Evolutionary conservation across 35 echinoderm and acorn worm species (phyloP).

Genomic region (Nesometra sesokonis): DNA sequence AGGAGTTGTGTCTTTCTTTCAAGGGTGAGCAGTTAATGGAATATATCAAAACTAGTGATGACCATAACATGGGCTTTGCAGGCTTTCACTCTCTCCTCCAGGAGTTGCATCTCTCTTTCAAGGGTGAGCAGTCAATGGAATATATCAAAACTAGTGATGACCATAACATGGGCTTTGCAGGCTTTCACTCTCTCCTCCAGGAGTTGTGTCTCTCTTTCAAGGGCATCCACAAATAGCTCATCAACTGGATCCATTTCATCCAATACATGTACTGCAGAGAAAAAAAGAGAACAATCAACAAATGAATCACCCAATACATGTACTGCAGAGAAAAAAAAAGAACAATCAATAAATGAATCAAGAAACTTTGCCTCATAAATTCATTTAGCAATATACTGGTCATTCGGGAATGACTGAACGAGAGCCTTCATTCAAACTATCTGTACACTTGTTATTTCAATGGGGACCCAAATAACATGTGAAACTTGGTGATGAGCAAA

Average conservation of each 20-base stretch:
- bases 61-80: constrained; percentile 12
- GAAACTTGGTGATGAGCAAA: no score
- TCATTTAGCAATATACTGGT: no score
- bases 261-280: constrained; percentile 81
- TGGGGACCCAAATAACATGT: no score
- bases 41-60: constrained; percentile 1
- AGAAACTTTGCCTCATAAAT: no score
- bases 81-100: constrained; percentile 82
- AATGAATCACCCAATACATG: no score
- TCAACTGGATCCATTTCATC: constrained; percentile 88
- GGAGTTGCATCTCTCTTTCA: constrained; percentile 58
- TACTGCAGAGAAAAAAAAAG: constrained; percentile 44
- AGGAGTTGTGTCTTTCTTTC: no score
- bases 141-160: constrained; percentile 1
- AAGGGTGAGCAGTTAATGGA: no score
- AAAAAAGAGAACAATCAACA: constrained; percentile 22
- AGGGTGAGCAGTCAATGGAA: constrained; percentile 27
- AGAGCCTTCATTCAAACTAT: no score
- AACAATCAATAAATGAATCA: constrained; percentile 18
- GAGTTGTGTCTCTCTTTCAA: constrained; percentile 73
- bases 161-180: constrained; percentile 8
- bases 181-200: constrained; percentile 82
- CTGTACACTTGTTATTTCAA: no score
- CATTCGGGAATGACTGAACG: no score
- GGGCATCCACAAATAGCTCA: constrained; percentile 47